These are phyloP conservation scores for Abrostola tripartita DNA, from an alignment of 2,888 invertebrate species.

Conservation along the genomic window DNA sequence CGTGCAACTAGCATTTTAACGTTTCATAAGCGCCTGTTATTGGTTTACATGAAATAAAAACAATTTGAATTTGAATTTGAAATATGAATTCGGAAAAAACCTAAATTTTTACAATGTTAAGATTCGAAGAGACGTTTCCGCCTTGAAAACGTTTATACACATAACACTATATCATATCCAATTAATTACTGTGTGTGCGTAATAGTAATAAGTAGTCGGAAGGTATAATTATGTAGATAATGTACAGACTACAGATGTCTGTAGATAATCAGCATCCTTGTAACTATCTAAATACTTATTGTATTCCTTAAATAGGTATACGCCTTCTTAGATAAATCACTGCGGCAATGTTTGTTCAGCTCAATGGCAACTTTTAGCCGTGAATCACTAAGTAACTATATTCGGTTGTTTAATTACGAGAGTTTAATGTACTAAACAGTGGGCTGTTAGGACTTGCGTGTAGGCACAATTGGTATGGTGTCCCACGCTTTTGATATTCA, in stretches of 20 bases:
- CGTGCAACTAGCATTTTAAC: too few species aligned
- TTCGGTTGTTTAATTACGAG: conserved; percentile 44
- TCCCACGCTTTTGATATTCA: conserved; percentile 54
- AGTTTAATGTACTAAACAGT: conserved; percentile 41
- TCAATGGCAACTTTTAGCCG: conserved; percentile 54
- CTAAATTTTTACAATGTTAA: too few species aligned
- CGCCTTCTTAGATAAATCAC: conserved; percentile 49
- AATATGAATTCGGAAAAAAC: too few species aligned
- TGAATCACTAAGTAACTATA: conserved; percentile 55
- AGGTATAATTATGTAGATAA: conserved; percentile 19
- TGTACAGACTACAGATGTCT: conserved; percentile 14
- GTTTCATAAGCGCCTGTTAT: too few species aligned
- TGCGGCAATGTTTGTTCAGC: conserved; percentile 38
- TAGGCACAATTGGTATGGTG: conserved; percentile 50
- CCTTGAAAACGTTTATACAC: too few species aligned
- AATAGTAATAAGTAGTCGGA: not conserved
- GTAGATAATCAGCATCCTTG: conserved; percentile 41
- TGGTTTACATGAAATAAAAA: too few species aligned
- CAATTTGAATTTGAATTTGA: too few species aligned
- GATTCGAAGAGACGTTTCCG: too few species aligned
- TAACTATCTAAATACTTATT: conserved; percentile 41
- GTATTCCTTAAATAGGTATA: conserved; percentile 44
- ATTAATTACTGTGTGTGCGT: too few species aligned
- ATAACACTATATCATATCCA: too few species aligned
- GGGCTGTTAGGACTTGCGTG: conserved; percentile 48